These are phyloP conservation scores for Hoplostethus atlanticus DNA, from an alignment of 2,797 vertebrate genomes.

Conservation along the genomic window DNA sequence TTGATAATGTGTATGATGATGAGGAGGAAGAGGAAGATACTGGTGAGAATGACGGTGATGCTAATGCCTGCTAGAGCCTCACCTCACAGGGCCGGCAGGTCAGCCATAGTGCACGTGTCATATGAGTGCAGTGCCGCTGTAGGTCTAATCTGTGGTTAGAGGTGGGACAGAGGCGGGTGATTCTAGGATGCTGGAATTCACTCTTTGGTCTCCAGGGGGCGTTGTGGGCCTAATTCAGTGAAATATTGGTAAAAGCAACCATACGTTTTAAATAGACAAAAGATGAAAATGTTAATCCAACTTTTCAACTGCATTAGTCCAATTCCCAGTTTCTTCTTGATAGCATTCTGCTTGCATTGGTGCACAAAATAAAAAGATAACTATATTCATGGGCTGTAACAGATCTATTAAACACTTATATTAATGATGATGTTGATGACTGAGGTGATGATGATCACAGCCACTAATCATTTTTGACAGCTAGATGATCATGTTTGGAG, in stretches of 20 bases:
- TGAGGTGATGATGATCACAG: slow-evolving; percentile 10
- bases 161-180: background rate
- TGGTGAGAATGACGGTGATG: too few species aligned
- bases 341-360: background rate
- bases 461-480: slow-evolving; percentile 15
- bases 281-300: slow-evolving; percentile 4
- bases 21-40: too few species aligned
- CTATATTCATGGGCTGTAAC: background rate
- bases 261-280: slow-evolving; percentile 14
- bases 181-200: background rate
- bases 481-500: background rate
- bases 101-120: too few species aligned
- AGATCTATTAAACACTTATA: background rate
- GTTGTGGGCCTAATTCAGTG: background rate
- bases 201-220: background rate
- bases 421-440: background rate
- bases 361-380: background rate
- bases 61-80: too few species aligned
- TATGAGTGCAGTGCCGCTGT: too few species aligned
- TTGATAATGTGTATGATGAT: too few species aligned
- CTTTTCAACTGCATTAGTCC: slow-evolving; percentile 16
- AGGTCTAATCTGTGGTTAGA: too few species aligned
- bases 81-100: too few species aligned
- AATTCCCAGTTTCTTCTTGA: slow-evolving; percentile 9
- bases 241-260: background rate